Conservation (phyloP, 2,113 vertebrate species). For the Nannobrachium achirus region DNA sequence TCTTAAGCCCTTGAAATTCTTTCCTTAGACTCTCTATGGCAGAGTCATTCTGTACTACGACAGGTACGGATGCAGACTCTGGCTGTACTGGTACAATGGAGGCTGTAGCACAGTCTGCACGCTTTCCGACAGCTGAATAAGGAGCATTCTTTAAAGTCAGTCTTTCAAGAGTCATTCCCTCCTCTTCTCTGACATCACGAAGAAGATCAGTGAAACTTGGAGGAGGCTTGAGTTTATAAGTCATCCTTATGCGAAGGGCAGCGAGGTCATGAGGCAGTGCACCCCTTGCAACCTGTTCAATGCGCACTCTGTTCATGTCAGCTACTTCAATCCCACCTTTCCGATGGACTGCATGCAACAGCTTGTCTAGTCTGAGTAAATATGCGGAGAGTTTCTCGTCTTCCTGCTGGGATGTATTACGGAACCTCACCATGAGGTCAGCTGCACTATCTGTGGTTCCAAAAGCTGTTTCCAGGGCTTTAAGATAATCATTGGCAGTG, state of each 20-base stretch:
- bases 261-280: constrained; percentile 19
- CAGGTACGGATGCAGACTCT: no score
- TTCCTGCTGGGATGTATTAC: constrained; percentile 15
- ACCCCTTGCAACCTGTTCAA: constrained; percentile 23
- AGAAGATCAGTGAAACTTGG: constrained; percentile 28
- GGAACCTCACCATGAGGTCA: constrained; percentile 24
- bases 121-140: no score
- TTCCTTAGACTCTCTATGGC: no score
- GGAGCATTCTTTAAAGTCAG: no score
- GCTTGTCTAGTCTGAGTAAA: constrained; percentile 18
- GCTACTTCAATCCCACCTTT: constrained; percentile 21
- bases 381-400: constrained; percentile 35
- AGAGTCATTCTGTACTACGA: no score
- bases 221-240: not conserved
- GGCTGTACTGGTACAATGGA: no score
- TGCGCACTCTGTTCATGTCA: constrained; percentile 21
- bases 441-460: constrained; percentile 27
- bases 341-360: constrained; percentile 3
- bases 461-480: constrained; percentile 26
- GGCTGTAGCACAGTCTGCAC: no score
- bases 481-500: constrained; percentile 25
- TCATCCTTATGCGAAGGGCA: constrained; percentile 17
- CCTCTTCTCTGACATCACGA: constrained; percentile 25
- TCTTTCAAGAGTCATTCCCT: no score
- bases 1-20: no score